Percentiles rank a stretch among this genome's conserved stretches.
Conservation (phyloP, 1,140 invertebrate genomes). For the Meloidogyne hapla region DNA sequence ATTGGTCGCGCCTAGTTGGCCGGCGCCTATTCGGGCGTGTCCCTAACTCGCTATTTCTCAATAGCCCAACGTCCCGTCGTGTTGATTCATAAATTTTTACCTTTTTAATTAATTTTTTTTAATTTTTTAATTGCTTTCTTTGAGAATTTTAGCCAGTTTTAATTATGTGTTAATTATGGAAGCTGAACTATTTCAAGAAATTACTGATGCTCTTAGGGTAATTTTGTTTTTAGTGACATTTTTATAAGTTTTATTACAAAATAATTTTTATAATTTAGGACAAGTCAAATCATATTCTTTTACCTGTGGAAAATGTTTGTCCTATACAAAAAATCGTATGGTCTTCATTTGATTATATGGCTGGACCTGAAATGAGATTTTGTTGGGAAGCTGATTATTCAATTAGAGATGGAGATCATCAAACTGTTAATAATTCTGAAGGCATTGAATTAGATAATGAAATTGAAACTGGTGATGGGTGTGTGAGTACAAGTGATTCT, state of each 20-base stretch:
- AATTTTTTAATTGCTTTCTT: no score
- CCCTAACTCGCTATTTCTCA: no score
- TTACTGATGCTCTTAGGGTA: constrained; percentile 38
- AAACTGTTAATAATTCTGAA: not conserved
- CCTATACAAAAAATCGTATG: constrained; percentile 42
- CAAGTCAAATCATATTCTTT: constrained; percentile 20
- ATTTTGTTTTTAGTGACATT: constrained; percentile 29
- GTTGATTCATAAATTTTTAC: no score
- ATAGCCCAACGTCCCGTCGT: no score
- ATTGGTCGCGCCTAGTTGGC: no score
- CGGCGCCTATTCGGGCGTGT: no score
- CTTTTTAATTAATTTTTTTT: no score
- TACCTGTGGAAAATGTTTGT: constrained; percentile 30
- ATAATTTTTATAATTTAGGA: constrained; percentile 25
- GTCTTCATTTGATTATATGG: constrained; percentile 46
- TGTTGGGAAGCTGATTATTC: constrained; percentile 38
- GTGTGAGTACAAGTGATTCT: constrained; percentile 23
- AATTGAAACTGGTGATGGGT: constrained; percentile 23
- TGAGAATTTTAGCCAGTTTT: no score
- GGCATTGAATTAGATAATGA: constrained; percentile 22
- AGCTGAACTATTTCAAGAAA: constrained; percentile 39
- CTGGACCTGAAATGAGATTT: constrained; percentile 42
- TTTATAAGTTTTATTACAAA: not conserved
- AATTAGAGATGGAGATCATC: not conserved
- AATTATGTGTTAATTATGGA: constrained; percentile 25